Evolutionary conservation across 1,140 invertebrate species (phyloP), one percentile per base, ranked within the genome.

Genomic region (Rhagoletis zephyria): DNA sequence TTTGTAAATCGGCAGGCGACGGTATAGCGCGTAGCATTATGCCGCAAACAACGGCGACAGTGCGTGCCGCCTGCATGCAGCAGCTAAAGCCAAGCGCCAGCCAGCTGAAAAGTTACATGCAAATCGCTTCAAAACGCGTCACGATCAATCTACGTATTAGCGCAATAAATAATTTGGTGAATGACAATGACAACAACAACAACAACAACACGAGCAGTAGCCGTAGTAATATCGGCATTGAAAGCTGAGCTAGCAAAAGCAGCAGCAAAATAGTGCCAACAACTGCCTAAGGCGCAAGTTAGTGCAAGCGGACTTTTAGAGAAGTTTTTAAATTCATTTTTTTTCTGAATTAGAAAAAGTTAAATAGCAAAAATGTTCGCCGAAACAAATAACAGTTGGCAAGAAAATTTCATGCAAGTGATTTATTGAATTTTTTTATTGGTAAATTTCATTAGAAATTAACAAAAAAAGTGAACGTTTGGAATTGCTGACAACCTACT

Each of bases 161-260:
- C n/a, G n/a, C 48, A 81, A 81, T 81, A 81, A 81, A 81, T 56
- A 56, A 81, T 81, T 81, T 56, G 16, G 61, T n/a, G 10, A 2
- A 51, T 59, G 48, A 1, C 48, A 56, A 51, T 56, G 48, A 19
- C n/a, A 56, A 81, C 48, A 48, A 56, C 74, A 81, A 56, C 74
- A 81, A 81, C 74, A 81, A 19, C 48, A 81, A 3, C 70, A 77
- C 7, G 3, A 30, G 30, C 0, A 30, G 30, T 30, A 10, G 40
- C 40, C 12, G 67, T 16, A 74, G 4, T 3, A 48, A 19, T 30
- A 56, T 56, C 51, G 51, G 10, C 10, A 56, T 7, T 42, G 40
- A 10, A 7, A 19, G 10, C 64, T 30, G 30, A 74, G 45, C 3
- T 74, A 74, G 67, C 67, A 74, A 48, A 74, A 74, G 67, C 67